Evolutionary conservation across 1,140 invertebrate genomes (phyloP).

Genomic region (Adelges cooleyi): DNA sequence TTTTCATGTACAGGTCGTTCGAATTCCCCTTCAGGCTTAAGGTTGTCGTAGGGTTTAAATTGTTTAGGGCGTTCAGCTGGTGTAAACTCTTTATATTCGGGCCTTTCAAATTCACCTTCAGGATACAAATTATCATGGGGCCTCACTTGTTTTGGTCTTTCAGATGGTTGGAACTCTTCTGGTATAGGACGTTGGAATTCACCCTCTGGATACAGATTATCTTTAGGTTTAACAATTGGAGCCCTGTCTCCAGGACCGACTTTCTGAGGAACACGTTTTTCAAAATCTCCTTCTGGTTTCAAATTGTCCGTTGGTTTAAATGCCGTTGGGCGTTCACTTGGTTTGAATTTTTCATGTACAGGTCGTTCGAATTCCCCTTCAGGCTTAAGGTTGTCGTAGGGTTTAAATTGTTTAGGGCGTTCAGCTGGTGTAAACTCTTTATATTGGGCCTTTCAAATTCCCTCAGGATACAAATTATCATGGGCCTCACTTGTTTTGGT

Average conservation of each 20-base stretch:
- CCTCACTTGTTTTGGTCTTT: too few species aligned
- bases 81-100: too few species aligned
- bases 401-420: constrained; percentile 46
- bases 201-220: constrained; percentile 40
- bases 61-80: too few species aligned
- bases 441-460: constrained; percentile 38
- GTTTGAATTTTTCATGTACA: constrained; percentile 33
- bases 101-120: too few species aligned
- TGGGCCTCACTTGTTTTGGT: constrained; percentile 40
- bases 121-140: too few species aligned
- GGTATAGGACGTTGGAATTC: constrained; percentile 38
- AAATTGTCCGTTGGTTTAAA: constrained; percentile 47
- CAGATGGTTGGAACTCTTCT: too few species aligned
- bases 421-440: constrained; percentile 40
- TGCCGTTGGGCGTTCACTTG: constrained; percentile 38
- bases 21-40: constrained; percentile 53
- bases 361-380: constrained; percentile 43
- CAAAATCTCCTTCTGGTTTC: constrained; percentile 49
- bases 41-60: too few species aligned
- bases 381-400: constrained; percentile 43
- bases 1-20: constrained; percentile 45
- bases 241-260: constrained; percentile 36
- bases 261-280: constrained; percentile 35
- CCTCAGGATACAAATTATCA: constrained; percentile 44
- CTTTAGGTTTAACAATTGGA: constrained; percentile 35